Evolutionary conservation across 2,797 vertebrate genomes (phyloP), one percentile per base, ranked within the genome.

Genomic region (Hippoglossus hippoglossus): DNA sequence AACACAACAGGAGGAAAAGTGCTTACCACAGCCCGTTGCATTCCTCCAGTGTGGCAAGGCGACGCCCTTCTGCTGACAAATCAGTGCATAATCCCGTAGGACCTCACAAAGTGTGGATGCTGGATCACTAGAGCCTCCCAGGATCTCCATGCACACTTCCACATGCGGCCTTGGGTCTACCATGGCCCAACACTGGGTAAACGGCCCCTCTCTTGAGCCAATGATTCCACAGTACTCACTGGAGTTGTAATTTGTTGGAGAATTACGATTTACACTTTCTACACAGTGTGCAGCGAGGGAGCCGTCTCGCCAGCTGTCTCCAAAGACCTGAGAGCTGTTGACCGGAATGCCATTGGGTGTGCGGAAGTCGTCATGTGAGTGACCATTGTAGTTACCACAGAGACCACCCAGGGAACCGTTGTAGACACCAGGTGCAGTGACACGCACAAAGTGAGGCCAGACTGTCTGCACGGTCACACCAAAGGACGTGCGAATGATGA

Each of bases 401-500:
- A 94, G 89, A 44, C 93, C 92, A 49, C 82, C 87, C 8, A 94
- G 71, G n/a, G n/a, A n/a, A n/a, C n/a, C n/a, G n/a, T n/a, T n/a
- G n/a, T 93, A 94, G 67, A 80, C 63, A 47, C 36, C 65, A 3
- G 93, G 92, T 6, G 84, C 84, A 6, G 75, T 92, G 68, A 93
- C 22, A 1, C 67, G 70, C 12, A 94, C 73, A 26, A 83, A 79
- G 63, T 91, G 81, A 47, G 80, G 80, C 91, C 91, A 91, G 51
- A 93, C 88, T 0, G 77, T 89, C 79, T 89, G 87, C 10, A 94
- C 59, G 0, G 82, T 79, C 21, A 94, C 89, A 36, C 91, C 93
- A 59, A 93, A 86, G 4, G 77, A 22, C 0, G 93, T 93, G 64
- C 75, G 81, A 24, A 95, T 6, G 28, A 87, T 73, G 24, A 91